Conservation (phyloP, 2,113 vertebrate genomes). For the Chunga burmeisteri region DNA sequence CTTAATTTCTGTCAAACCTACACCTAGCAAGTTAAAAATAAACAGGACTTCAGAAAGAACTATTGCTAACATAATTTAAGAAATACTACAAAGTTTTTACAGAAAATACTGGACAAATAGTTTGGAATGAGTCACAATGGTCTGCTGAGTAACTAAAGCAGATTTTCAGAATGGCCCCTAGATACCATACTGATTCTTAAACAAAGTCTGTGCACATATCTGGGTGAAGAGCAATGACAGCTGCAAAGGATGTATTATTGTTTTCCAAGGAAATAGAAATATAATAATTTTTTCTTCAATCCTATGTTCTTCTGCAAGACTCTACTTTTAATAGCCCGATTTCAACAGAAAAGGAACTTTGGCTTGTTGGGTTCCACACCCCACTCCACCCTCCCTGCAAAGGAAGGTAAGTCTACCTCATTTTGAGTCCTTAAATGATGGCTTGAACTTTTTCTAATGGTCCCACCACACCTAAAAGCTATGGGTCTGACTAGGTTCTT, state of each 20-base stretch:
- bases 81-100: background rate
- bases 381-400: fast-evolving
- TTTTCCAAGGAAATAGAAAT: background rate
- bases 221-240: background rate
- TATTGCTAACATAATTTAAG: background rate
- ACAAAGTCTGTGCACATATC: background rate
- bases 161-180: background rate
- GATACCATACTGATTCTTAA: background rate
- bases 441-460: background rate
- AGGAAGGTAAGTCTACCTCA: background rate
- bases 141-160: background rate
- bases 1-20: background rate
- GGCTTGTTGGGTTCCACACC: background rate
- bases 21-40: background rate
- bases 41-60: background rate
- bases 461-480: background rate
- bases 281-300: background rate
- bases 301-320: background rate
- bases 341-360: background rate
- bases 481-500: background rate
- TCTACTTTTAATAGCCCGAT: background rate
- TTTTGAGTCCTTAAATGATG: background rate
- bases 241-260: background rate
- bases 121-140: background rate
- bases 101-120: background rate